Conservation (phyloP, 2,797 vertebrate species). For the Cynopterus sphinx region DNA sequence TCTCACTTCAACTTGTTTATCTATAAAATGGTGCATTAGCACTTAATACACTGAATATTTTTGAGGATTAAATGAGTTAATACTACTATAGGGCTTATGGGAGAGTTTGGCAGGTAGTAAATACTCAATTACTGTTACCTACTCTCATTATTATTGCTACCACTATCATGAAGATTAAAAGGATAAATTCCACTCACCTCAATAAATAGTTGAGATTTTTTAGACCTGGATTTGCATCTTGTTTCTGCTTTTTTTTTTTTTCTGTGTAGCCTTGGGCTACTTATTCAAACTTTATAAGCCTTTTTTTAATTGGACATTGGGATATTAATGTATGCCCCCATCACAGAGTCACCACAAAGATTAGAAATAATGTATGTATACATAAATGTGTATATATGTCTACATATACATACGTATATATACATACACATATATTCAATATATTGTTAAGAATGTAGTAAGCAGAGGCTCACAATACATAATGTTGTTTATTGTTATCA, state of each 20-base stretch:
- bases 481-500: not conserved
- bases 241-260: not conserved
- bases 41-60: not conserved
- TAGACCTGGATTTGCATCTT: not conserved
- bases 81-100: not conserved
- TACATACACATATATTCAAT: not conserved
- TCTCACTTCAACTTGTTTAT: not conserved
- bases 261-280: not conserved
- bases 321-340: not conserved
- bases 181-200: not conserved
- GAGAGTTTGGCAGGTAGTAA: not conserved
- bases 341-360: not conserved
- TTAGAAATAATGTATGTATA: not conserved
- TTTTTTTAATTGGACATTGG: not conserved
- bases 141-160: not conserved
- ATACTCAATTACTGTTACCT: not conserved
- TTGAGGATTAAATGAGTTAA: not conserved
- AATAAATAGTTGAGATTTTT: not conserved
- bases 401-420: not conserved
- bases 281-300: not conserved
- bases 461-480: not conserved
- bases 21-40: not conserved
- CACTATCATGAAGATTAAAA: not conserved
- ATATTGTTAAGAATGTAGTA: not conserved
- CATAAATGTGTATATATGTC: not conserved